Base-by-base conservation (phyloP, 2,888 invertebrate species). In the Mesorhabditis spiculigera region DNA sequence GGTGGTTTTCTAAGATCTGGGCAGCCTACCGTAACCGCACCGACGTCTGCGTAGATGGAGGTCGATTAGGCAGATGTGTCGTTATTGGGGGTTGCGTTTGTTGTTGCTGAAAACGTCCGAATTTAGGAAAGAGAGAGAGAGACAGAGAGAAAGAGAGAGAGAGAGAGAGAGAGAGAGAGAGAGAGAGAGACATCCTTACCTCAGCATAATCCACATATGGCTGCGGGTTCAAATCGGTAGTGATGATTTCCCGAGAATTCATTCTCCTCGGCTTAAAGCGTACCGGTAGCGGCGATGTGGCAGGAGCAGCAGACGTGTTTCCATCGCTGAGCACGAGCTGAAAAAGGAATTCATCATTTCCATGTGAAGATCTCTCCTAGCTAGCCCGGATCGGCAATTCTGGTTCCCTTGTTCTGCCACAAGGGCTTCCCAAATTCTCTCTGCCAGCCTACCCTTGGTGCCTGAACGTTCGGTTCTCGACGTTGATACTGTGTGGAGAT, bases 361-460 rank as follows among this genome's bases (percentile, higher is more conserved):
- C 28, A 28, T 28, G 28, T 28, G 3, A 28, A 28, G 28, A 28
- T 28, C 28, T 28, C 28, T 28, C 1, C 28, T 28, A 28, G 28
- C 28, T 28, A 28, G 28, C 28, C 28, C 28, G 28, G 28, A 28
- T 28, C 28, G 28, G 28, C 28, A 28, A 28, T 28, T 28, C 28
- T 28, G 28, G 28, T 28, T 28, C 28, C 28, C 28, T 50, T 1
- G 58, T 50, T 50, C 58, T 50, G 58, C 10, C 8, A 50, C 58
- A 50, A 50, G 58, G 8, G 58, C n/a, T 3, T 13, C 8, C n/a
- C n/a, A n/a, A 50, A 50, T 50, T 13, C 58, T 13, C 58, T 50
- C n/a, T 50, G 8, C 58, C 58, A 50, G n/a, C 58, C n/a, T 50
- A 50, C 58, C 58, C 58, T 50, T n/a, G 58, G 58, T 50, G n/a